A percentile compares a stretch with the other conserved stretches of the same genome.
These are phyloP conservation scores for Rhagonycha lutea DNA, from an alignment of 2,888 invertebrate genomes.

Conservation along the genomic window DNA sequence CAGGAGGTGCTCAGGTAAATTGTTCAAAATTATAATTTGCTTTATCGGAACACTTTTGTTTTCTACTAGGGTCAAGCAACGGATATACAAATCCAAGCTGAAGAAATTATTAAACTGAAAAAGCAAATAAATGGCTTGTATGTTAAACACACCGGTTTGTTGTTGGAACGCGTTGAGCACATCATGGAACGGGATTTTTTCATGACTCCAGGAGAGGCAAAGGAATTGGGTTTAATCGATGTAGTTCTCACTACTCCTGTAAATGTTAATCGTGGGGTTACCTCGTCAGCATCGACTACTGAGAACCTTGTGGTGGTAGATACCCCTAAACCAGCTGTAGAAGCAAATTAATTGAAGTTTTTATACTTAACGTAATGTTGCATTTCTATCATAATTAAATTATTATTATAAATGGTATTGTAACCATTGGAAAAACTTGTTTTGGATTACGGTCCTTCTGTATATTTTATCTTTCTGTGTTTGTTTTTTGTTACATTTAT, in stretches of 20 bases:
- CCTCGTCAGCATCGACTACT: background rate
- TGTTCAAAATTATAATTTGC: background rate
- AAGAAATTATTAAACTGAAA: slow-evolving; percentile 94
- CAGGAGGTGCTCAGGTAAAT: slow-evolving; percentile 75
- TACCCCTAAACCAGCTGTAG: background rate
- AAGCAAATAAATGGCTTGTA: slow-evolving; percentile 87
- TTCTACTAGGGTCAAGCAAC: slow-evolving; percentile 84
- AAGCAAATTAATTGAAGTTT: background rate
- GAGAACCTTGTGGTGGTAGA: background rate
- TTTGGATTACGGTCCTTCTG: background rate
- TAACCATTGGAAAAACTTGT: background rate
- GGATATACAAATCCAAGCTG: slow-evolving; percentile 97
- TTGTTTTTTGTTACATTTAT: background rate
- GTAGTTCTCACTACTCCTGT: slow-evolving; percentile 83
- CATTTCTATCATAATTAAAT: background rate
- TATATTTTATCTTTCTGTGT: background rate
- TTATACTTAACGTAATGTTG: background rate
- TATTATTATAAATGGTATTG: background rate
- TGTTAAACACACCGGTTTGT: slow-evolving; percentile 87
- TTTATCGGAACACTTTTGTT: background rate
- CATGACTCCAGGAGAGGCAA: slow-evolving; percentile 90
- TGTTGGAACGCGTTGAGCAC: slow-evolving; percentile 63
- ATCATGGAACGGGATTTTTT: slow-evolving; percentile 95
- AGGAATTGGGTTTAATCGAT: slow-evolving; percentile 91
- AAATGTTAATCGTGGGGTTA: background rate